These are phyloP conservation scores for Chanos chanos DNA, from an alignment of 2,797 vertebrate genomes.

Conservation along the genomic window DNA sequence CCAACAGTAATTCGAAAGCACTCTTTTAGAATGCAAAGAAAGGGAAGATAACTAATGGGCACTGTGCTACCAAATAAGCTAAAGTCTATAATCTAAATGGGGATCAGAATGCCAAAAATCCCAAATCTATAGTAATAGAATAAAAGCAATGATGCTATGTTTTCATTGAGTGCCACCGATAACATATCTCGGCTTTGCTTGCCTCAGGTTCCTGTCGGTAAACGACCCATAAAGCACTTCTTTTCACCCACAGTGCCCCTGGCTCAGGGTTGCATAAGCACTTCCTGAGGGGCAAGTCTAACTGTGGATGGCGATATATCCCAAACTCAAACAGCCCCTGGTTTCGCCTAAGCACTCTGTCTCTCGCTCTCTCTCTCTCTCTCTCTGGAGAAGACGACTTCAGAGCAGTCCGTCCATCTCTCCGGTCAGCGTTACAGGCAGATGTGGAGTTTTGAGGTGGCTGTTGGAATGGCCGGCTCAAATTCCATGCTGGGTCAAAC, in stretches of 20 bases:
- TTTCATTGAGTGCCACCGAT: slow-evolving; percentile 68
- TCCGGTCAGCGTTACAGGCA: slow-evolving; percentile 17
- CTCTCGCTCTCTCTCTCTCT: no score
- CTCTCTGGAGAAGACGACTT: neutral
- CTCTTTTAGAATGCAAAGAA: slow-evolving; percentile 67
- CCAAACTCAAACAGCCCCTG: slow-evolving; percentile 18
- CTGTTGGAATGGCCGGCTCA: slow-evolving; percentile 17
- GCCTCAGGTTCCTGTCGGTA: slow-evolving; percentile 35
- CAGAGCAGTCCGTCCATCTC: slow-evolving; percentile 24
- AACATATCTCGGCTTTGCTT: slow-evolving; percentile 62
- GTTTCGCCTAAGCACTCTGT: slow-evolving; percentile 5
- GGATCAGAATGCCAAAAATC: slow-evolving; percentile 72
- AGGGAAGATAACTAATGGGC: slow-evolving; percentile 72
- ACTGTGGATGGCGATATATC: slow-evolving; percentile 16
- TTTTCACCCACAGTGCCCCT: slow-evolving; percentile 24
- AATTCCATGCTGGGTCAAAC: slow-evolving; percentile 4
- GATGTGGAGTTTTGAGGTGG: slow-evolving; percentile 20
- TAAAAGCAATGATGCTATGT: slow-evolving; percentile 77
- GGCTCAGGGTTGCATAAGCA: slow-evolving; percentile 22
- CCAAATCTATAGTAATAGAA: slow-evolving; percentile 76
- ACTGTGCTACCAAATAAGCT: slow-evolving; percentile 77
- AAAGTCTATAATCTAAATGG: slow-evolving; percentile 75
- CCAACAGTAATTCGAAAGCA: slow-evolving; percentile 65
- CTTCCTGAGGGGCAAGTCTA: neutral
- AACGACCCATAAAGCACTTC: slow-evolving; percentile 19